A percentile compares a stretch with the other conserved stretches of the same genome.
Evolutionary conservation across 1,140 invertebrate species (phyloP).

Genomic region (Trachymyrmex cornetzi): DNA sequence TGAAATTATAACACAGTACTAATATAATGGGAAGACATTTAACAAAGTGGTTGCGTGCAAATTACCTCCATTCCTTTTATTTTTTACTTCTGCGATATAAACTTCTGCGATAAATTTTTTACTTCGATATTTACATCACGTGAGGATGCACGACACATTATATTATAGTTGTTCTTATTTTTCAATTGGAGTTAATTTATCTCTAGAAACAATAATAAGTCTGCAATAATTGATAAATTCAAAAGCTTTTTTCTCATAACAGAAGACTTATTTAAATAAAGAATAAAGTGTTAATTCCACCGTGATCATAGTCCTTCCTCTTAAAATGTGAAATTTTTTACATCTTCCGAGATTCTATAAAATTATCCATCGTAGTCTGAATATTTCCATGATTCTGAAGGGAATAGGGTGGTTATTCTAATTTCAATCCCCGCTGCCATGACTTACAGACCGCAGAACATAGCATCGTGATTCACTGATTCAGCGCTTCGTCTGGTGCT

Average conservation of each 20-base stretch:
- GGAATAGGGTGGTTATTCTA: neutral
- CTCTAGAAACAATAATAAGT: neutral
- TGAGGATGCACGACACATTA: too few species aligned
- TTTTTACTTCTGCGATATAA: too few species aligned
- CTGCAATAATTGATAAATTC: neutral
- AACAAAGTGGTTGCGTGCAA: too few species aligned
- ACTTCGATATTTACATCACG: too few species aligned
- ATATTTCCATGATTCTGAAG: neutral
- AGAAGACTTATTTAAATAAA: neutral
- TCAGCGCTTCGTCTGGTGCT: constrained; percentile 16
- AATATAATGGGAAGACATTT: too few species aligned
- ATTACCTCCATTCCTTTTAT: too few species aligned
- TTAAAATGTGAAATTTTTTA: constrained; percentile 22
- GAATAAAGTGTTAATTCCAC: neutral
- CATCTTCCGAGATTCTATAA: neutral
- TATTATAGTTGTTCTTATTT: too few species aligned
- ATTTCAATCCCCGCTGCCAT: constrained; percentile 16
- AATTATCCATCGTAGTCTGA: neutral
- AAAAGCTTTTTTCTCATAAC: neutral
- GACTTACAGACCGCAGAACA: neutral
- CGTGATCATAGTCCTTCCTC: neutral
- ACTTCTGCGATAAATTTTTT: too few species aligned
- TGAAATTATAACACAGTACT: too few species aligned
- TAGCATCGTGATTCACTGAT: constrained; percentile 15
- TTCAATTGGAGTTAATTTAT: neutral